A percentile compares a stretch with the other conserved stretches of the same genome.
These are phyloP conservation scores for Ceratoteleas bidentatus DNA, from an alignment of 1,140 invertebrate species.

Conservation along the genomic window DNA sequence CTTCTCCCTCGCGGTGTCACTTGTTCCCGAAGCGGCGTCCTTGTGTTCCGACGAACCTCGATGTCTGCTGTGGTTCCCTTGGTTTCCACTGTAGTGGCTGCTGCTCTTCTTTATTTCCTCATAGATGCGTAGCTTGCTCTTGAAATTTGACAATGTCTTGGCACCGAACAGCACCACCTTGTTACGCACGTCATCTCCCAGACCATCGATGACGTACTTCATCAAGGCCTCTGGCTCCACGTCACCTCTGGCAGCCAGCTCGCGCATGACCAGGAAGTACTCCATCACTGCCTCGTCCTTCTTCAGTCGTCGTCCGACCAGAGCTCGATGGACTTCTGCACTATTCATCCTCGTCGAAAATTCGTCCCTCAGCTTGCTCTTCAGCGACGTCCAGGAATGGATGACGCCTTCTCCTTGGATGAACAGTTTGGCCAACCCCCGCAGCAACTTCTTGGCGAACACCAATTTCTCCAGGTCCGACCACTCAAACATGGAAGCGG, in stretches of 20 bases:
- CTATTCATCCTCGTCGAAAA: constrained; percentile 52
- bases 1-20: constrained; percentile 3
- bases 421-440: constrained; percentile 12
- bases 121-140: constrained; percentile 16
- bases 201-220: constrained; percentile 48
- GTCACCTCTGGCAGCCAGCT: neutral
- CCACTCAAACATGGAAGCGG: neutral
- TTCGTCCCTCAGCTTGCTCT: constrained; percentile 48
- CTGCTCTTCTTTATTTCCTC: constrained; percentile 2
- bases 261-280: neutral
- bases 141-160: constrained; percentile 10
- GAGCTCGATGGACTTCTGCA: constrained; percentile 63
- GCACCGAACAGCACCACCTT: neutral
- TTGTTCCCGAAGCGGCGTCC: neutral
- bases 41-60: neutral
- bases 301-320: constrained; percentile 23
- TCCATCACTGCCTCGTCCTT: neutral
- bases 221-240: neutral
- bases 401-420: constrained; percentile 25
- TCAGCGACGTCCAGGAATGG: constrained; percentile 61
- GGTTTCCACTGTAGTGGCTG: neutral
- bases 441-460: constrained; percentile 13
- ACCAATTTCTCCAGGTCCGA: constrained; percentile 3
- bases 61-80: neutral
- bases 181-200: neutral